These are phyloP conservation scores for Drosophila emarginata DNA, from an alignment of 2,888 invertebrate genomes.

Conservation along the genomic window DNA sequence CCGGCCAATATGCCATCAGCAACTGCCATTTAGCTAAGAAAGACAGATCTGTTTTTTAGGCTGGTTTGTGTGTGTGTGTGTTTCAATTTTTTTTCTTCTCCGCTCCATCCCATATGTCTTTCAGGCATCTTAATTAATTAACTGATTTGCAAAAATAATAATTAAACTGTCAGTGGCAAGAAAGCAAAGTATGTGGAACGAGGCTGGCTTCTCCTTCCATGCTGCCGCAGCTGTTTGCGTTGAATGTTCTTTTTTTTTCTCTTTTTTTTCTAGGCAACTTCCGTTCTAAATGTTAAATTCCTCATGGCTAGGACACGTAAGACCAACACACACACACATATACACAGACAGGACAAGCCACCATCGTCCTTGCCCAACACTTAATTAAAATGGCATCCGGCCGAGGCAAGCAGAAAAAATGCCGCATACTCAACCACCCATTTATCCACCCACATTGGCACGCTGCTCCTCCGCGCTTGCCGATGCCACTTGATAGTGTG, in stretches of 20 bases:
- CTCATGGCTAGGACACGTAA: conserved; percentile 47
- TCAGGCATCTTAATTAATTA: conserved; percentile 59
- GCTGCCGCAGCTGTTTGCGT: background rate
- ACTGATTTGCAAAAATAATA: conserved; percentile 67
- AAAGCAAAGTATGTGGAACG: conserved; percentile 25
- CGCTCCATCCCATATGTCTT: background rate
- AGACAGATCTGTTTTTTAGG: background rate
- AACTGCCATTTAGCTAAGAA: conserved; percentile 1
- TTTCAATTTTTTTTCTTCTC: background rate
- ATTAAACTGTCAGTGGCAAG: conserved; percentile 69
- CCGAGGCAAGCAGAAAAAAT: conserved; percentile 39
- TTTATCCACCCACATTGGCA: background rate
- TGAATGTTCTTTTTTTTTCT: conserved; percentile 13
- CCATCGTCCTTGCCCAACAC: conserved; percentile 58
- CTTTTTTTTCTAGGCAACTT: conserved; percentile 32
- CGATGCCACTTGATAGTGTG: conserved; percentile 47
- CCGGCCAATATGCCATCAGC: background rate
- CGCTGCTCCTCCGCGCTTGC: background rate
- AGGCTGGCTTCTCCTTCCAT: conserved; percentile 15
- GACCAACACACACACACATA: conserved; percentile 37
- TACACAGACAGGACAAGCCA: conserved; percentile 41
- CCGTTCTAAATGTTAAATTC: conserved; percentile 60
- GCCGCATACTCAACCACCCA: conserved; percentile 26
- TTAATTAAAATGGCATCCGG: conserved; percentile 74
- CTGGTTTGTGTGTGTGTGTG: background rate